A percentile compares a stretch with the other conserved stretches of the same genome.
phyloP scores from a whole-genome alignment of 2,888 invertebrate species.

The Torymus texanus region DNA sequence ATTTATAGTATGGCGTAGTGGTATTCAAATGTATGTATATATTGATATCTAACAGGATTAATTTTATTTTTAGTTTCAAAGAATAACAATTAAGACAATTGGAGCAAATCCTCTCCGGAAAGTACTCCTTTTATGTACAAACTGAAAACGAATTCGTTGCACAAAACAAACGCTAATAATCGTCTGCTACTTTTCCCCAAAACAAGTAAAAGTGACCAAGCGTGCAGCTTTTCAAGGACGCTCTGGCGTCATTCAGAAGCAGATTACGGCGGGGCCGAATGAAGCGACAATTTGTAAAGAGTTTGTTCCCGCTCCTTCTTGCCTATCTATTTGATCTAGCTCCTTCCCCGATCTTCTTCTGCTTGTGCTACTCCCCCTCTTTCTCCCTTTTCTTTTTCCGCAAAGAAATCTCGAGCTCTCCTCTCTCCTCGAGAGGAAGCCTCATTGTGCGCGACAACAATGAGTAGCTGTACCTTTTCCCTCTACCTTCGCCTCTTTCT shows the following conservation, averaged over 20 bases:
- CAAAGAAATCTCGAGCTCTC: conserved; percentile 33
- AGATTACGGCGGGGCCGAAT: conserved; percentile 41
- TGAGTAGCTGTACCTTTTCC: conserved; percentile 48
- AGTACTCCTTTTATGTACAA: too few species aligned
- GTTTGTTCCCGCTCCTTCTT: conserved; percentile 24
- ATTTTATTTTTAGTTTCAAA: too few species aligned
- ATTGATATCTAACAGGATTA: too few species aligned
- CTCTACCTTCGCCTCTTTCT: conserved; percentile 7
- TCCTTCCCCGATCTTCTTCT: background rate
- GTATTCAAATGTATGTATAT: too few species aligned
- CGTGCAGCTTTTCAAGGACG: conserved; percentile 25
- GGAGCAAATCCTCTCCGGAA: too few species aligned
- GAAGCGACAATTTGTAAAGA: conserved; percentile 51
- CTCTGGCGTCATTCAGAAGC: conserved; percentile 32
- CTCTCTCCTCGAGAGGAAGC: conserved; percentile 45
- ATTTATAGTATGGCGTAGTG: too few species aligned
- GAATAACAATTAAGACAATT: too few species aligned
- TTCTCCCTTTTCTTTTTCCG: background rate
- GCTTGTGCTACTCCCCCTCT: background rate
- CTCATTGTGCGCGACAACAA: conserved; percentile 57
- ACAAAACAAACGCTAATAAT: background rate
- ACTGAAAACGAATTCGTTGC: too few species aligned
- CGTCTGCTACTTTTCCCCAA: background rate
- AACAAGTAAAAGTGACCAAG: conserved; percentile 26
- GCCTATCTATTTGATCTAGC: conserved; percentile 49